phyloP scores from a whole-genome alignment of 2,888 invertebrate genomes.

The Tortricodes alternella region DNA sequence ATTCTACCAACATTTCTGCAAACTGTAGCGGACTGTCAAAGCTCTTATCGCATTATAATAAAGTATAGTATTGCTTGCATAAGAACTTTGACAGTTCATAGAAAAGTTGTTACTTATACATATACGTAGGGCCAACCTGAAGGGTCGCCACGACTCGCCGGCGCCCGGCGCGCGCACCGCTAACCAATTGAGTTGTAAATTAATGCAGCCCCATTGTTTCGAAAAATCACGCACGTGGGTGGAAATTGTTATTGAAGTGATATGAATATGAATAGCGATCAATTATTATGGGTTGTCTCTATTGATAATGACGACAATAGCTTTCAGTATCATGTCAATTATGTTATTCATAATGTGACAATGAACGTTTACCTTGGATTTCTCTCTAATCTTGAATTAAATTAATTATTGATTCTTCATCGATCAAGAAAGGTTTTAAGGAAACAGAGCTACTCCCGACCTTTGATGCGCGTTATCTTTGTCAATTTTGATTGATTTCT shows the following conservation, averaged over 20 bases:
- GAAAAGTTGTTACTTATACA: no score
- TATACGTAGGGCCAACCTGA: not conserved
- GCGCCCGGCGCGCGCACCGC: slow-evolving; percentile 58
- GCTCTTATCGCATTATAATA: no score
- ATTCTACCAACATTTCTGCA: not conserved
- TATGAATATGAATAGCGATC: slow-evolving; percentile 25
- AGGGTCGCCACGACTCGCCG: slow-evolving; percentile 43
- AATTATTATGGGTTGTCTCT: slow-evolving; percentile 8
- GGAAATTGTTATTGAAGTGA: slow-evolving; percentile 23
- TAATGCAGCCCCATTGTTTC: slow-evolving; percentile 47
- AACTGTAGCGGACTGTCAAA: no score
- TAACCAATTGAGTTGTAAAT: slow-evolving; percentile 45
- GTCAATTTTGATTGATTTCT: no score
- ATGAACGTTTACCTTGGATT: no score
- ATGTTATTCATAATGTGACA: not conserved
- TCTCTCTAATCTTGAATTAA: no score
- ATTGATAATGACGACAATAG: not conserved
- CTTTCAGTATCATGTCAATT: not conserved
- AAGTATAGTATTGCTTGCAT: no score
- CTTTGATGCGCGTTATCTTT: no score
- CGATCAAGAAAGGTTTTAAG: no score
- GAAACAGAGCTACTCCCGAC: no score
- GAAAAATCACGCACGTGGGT: slow-evolving; percentile 34
- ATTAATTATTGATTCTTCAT: no score
- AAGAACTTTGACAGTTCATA: no score